Evolutionary conservation across 2,888 invertebrate genomes (phyloP), one percentile per base, ranked within the genome.

Genomic region (Portevinia maculata): DNA sequence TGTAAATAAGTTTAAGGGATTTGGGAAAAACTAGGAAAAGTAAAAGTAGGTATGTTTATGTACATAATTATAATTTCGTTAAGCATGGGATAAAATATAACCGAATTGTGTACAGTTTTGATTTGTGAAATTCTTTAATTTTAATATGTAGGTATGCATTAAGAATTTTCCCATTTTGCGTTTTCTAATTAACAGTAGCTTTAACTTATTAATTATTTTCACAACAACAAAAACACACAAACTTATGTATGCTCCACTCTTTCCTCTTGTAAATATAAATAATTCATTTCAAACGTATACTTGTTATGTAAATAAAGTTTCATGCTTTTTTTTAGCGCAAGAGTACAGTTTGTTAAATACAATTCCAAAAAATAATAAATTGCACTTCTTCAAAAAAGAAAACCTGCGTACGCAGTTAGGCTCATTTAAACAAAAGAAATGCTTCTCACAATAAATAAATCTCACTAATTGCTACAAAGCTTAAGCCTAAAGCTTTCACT

Each of bases 321-420:
- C 50, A 75, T 62, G 67, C 57, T 74, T 69, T 53, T n/a, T n/a
- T 75, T 60, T 50, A 79, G 44, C 55, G 41, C 73, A 79, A 57
- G 55, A 60, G 28, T 59, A 62, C 52, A 57, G 30, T 60, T n/a
- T 24, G 32, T 28, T 57, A 57, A n/a, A 15, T 24, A 15, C 9
- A 34, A 9, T n/a, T n/a, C n/a, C n/a, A 34, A 34, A 11, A 39
- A 39, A 15, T 15, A 32, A 32, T 4, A 9, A 6, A 7, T 0
- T n/a, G n/a, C n/a, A n/a, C n/a, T n/a, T n/a, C n/a, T n/a, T n/a
- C n/a, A n/a, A n/a, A n/a, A n/a, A n/a, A n/a, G n/a, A n/a, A n/a
- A n/a, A 62, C 48, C 24, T 24, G 24, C 24, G 55, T 60, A 60
- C 39, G 39, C 55, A 34, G 37, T 30, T 75, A 64, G 79, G 57